Evolutionary conservation across 2,797 vertebrate species (phyloP).

Genomic region (Monodelphis domestica): DNA sequence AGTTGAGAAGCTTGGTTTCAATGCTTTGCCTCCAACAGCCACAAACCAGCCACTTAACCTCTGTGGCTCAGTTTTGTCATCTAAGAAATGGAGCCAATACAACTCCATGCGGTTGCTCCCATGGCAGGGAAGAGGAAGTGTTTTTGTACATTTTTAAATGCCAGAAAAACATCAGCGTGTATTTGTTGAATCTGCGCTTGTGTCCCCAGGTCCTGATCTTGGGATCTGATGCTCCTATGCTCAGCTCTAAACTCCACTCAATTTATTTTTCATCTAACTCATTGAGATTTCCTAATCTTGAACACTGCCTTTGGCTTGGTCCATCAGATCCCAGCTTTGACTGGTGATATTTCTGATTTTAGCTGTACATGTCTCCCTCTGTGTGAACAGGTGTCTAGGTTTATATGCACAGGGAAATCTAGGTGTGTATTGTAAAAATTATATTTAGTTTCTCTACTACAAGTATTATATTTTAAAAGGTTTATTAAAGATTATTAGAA

Average conservation of each 20-base stretch:
- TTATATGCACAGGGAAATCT: neutral
- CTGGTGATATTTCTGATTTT: conserved; percentile 1
- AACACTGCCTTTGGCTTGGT: neutral
- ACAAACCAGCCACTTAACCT: neutral
- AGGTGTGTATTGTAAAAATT: too few relatives aligned
- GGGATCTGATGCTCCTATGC: neutral
- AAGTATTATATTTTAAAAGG: too few relatives aligned
- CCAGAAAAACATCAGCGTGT: neutral
- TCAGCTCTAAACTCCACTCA: conserved; percentile 13
- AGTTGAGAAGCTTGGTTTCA: neutral
- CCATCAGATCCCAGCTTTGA: conserved; percentile 16
- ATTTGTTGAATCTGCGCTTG: neutral
- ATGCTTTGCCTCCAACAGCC: neutral
- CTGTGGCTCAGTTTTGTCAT: neutral
- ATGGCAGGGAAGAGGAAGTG: neutral
- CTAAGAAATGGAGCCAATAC: neutral
- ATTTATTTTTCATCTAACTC: neutral
- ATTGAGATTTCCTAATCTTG: neutral
- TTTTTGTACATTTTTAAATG: neutral
- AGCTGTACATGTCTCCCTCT: neutral
- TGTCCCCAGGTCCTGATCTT: neutral
- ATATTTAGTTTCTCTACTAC: too few relatives aligned
- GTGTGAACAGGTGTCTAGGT: neutral
- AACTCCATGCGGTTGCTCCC: neutral
- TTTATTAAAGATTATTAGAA: too few relatives aligned